Evolutionary conservation across 2,888 invertebrate genomes (phyloP).

Genomic region (Yponomeuta evonymella): DNA sequence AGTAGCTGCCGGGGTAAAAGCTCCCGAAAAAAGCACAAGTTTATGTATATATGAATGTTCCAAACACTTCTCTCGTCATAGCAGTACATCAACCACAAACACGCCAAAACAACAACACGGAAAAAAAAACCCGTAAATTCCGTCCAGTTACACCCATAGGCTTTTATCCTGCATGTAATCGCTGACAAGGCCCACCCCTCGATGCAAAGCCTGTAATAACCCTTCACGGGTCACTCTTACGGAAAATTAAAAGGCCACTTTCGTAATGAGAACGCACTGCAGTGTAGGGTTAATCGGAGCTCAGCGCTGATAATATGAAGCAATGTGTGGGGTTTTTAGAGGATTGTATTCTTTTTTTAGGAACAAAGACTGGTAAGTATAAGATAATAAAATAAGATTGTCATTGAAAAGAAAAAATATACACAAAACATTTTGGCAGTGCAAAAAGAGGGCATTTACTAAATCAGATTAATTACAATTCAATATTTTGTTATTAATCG

Average conservation of each 20-base stretch:
- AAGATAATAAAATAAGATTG: background rate
- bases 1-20: too few relatives aligned
- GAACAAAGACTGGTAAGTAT: background rate
- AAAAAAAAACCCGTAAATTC: slow-evolving; percentile 27
- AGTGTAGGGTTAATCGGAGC: slow-evolving; percentile 9
- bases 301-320: slow-evolving; percentile 2
- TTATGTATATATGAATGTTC: too few relatives aligned
- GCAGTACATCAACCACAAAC: slow-evolving; percentile 8
- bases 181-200: slow-evolving; percentile 31
- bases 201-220: background rate
- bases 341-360: background rate
- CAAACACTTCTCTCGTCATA: too few relatives aligned
- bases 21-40: too few relatives aligned
- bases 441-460: too few relatives aligned
- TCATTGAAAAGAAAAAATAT: too few relatives aligned
- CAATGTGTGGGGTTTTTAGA: background rate
- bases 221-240: slow-evolving; percentile 35
- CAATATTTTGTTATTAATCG: too few relatives aligned
- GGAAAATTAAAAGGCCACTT: slow-evolving; percentile 68
- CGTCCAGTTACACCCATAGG: background rate
- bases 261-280: slow-evolving; percentile 44
- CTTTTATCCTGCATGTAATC: slow-evolving; percentile 30
- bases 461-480: too few relatives aligned
- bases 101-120: slow-evolving; percentile 16
- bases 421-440: too few relatives aligned